Base-by-base conservation (phyloP, 2,888 invertebrate genomes). In the Eilema depressum region DNA sequence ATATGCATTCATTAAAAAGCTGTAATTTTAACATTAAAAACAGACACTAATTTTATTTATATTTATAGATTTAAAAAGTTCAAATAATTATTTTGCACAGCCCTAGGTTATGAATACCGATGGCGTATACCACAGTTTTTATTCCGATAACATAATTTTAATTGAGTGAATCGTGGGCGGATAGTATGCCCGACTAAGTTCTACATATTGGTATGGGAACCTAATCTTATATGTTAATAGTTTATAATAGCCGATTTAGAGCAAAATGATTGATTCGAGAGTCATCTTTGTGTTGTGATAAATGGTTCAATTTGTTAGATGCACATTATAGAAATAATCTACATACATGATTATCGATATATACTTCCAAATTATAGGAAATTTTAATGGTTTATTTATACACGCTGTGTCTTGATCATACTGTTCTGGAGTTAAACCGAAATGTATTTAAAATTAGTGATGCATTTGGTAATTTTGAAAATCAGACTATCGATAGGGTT, bases 61-160 rank as follows among this genome's bases (percentile, higher is more conserved):
- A n/a, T n/a, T n/a, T n/a, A n/a, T n/a, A n/a, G n/a, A n/a, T n/a
- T n/a, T n/a, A n/a, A n/a, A n/a, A n/a, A n/a, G n/a, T n/a, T n/a
- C n/a, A n/a, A n/a, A n/a, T n/a, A 41, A 41, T 0, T 41, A 17
- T 41, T 41, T 41, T 17, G 41, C 20, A 47, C 69, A 69, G 17
- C 64, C 64, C 64, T 64, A 64, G n/a, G 37, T 41, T 57, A 47
- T 20, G 47, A 20, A 5, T 47, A 41, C 17, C 41, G 0, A 12
- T 12, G 12, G 12, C 12, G 37, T 65, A 64, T 61, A 41, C 37
- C 75, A 80, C 76, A 71, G 69, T 66, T 75, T 69, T 73, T 59
- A 30, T 70, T 71, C 70, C 74, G 59, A 74, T 79, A 77, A 57
- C 71, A 75, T 57, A 68, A 71, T 79, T 83, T 79, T 79, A 79